phyloP scores from a whole-genome alignment of 1,140 invertebrate species.

The Drosophila tani region DNA sequence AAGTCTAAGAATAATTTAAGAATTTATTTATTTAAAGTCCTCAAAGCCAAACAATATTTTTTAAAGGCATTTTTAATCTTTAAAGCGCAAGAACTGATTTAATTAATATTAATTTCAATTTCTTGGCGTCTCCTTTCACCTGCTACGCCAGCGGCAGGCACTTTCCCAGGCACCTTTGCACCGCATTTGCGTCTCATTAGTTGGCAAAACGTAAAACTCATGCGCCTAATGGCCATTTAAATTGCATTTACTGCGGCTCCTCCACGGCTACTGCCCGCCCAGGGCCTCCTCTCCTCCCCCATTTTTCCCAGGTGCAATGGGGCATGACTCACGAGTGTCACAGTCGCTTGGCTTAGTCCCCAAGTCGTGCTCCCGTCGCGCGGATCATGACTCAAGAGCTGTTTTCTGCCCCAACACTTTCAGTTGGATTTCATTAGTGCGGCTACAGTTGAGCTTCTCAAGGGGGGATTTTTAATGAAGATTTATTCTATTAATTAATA shows the following conservation, averaged over 20 bases:
- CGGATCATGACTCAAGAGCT: constrained; percentile 61
- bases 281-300: background rate
- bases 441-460: constrained; percentile 13
- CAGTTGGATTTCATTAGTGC: constrained; percentile 32
- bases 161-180: constrained; percentile 47
- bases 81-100: background rate
- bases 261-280: background rate
- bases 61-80: background rate
- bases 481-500: background rate
- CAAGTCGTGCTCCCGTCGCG: constrained; percentile 35
- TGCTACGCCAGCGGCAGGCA: background rate
- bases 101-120: background rate
- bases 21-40: background rate
- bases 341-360: constrained; percentile 54
- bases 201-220: constrained; percentile 56
- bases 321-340: constrained; percentile 70
- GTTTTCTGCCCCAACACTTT: constrained; percentile 44
- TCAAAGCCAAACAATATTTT: background rate
- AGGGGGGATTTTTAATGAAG: background rate
- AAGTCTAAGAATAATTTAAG: background rate
- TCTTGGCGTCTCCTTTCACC: constrained; percentile 31
- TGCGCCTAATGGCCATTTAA: constrained; percentile 70
- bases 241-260: constrained; percentile 52
- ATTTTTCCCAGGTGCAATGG: constrained; percentile 51
- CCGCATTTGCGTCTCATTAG: constrained; percentile 41